Conservation (phyloP, 2,888 invertebrate genomes). For the Dryobotodes eremita region DNA sequence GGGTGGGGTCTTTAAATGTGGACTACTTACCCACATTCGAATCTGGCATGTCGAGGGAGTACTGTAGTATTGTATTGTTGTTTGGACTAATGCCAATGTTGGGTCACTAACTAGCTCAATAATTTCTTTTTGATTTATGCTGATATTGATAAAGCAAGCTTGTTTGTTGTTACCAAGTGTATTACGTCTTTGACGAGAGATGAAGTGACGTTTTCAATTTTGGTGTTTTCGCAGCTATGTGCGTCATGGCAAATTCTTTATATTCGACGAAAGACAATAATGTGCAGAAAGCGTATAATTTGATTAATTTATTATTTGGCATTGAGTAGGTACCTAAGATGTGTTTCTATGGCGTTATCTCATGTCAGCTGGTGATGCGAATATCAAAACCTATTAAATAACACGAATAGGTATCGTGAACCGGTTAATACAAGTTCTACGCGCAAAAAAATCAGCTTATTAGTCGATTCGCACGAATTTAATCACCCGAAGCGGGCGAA, state of each 20-base stretch:
- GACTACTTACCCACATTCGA: constrained; percentile 18
- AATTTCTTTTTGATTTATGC: constrained; percentile 68
- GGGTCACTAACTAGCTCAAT: constrained; percentile 71
- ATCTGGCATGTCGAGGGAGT: constrained; percentile 19
- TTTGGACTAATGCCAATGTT: constrained; percentile 72
- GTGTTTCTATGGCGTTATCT: constrained; percentile 47
- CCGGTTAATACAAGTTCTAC: constrained; percentile 48
- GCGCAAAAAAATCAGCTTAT: constrained; percentile 25
- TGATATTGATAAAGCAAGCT: constrained; percentile 33
- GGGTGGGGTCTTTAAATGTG: constrained; percentile 21
- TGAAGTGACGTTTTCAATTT: constrained; percentile 25
- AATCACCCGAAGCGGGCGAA: too few relatives aligned
- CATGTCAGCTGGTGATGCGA: constrained; percentile 36
- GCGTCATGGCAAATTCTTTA: not conserved
- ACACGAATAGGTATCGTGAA: constrained; percentile 49
- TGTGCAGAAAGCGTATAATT: not conserved
- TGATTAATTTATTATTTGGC: constrained; percentile 17
- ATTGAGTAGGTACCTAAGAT: constrained; percentile 14
- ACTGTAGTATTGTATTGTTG: constrained; percentile 17
- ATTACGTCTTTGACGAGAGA: constrained; percentile 5
- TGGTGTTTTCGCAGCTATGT: constrained; percentile 1
- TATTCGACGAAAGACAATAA: not conserved
- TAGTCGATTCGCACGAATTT: too few relatives aligned
- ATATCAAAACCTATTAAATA: constrained; percentile 49
- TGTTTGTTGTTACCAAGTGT: constrained; percentile 25